Percentiles rank a stretch among this genome's conserved stretches.
phyloP scores from a whole-genome alignment of 2,888 invertebrate genomes.

The Drosophila kanekoi region DNA sequence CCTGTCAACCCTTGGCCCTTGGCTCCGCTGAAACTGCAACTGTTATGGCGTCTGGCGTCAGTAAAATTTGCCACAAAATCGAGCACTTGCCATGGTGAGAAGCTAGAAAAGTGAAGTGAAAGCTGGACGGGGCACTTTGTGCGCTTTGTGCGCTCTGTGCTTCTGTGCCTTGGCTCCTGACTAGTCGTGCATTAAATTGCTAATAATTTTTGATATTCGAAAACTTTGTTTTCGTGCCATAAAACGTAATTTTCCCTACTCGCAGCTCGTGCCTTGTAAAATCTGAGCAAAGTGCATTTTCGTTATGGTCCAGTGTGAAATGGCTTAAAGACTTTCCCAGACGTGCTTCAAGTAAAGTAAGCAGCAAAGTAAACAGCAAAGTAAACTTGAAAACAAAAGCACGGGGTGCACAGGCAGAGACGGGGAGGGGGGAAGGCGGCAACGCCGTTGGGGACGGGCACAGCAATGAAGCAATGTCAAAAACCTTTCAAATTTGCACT shows the following conservation, averaged over 20 bases:
- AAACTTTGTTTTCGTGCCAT: constrained; percentile 62
- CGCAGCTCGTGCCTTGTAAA: constrained; percentile 11
- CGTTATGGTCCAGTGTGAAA: constrained; percentile 29
- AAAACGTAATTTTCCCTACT: constrained; percentile 10
- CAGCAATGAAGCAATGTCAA: constrained; percentile 63
- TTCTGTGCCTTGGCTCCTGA: constrained; percentile 25
- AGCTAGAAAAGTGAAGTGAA: constrained; percentile 21
- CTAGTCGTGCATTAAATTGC: constrained; percentile 81
- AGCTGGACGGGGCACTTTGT: constrained; percentile 11
- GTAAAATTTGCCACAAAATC: constrained; percentile 58
- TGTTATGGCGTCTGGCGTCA: constrained; percentile 69
- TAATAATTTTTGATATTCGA: constrained; percentile 77
- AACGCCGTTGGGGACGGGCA: constrained; percentile 1
- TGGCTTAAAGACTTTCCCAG: constrained; percentile 54
- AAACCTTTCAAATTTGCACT: constrained; percentile 72
- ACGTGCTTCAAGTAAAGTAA: constrained; percentile 26
- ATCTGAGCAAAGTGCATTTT: constrained; percentile 52
- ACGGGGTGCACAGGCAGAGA: constrained; percentile 1
- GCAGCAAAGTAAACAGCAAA: constrained; percentile 54
- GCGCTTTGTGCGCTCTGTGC: constrained; percentile 10
- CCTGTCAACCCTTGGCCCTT: not conserved
- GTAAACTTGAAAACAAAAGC: constrained; percentile 48
- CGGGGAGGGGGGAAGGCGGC: not conserved
- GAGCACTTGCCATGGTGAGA: constrained; percentile 30
- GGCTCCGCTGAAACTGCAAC: constrained; percentile 13